Conservation (phyloP, 2,888 invertebrate species). For the Conops quadrifasciatus region DNA sequence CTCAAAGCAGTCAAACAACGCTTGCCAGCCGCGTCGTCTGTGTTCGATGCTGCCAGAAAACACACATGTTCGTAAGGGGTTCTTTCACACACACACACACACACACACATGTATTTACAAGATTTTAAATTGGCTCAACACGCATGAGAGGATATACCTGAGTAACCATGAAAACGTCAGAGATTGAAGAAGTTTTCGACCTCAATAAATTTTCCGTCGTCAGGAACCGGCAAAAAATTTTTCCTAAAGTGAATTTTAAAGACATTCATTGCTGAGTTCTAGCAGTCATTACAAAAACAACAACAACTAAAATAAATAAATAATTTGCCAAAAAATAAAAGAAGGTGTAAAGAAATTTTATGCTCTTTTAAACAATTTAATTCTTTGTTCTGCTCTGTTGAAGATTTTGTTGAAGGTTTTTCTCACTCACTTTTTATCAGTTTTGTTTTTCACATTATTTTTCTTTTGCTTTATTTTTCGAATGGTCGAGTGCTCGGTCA, state of each 20-base stretch:
- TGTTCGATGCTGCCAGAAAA: too few relatives aligned
- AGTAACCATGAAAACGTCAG: too few relatives aligned
- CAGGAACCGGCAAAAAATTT: neutral
- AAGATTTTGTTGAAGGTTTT: too few relatives aligned
- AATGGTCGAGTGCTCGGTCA: conserved; percentile 9
- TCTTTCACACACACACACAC: neutral
- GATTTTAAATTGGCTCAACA: conserved; percentile 29
- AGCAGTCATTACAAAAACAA: neutral
- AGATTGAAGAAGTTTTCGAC: neutral
- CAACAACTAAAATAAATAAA: conserved; percentile 3
- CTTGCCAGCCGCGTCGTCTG: conserved; percentile 14
- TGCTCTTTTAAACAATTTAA: conserved; percentile 24
- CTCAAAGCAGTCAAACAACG: too few relatives aligned
- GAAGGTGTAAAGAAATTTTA: conserved; percentile 31
- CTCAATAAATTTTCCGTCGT: conserved; percentile 1
- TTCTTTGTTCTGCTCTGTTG: too few relatives aligned
- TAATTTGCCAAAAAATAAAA: neutral
- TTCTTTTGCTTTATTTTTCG: conserved; percentile 3
- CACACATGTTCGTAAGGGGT: too few relatives aligned
- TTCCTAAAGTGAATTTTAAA: conserved; percentile 31
- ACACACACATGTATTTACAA: conserved; percentile 9
- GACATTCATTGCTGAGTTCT: conserved; percentile 12
- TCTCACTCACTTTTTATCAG: too few relatives aligned
- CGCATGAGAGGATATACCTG: conserved; percentile 14
- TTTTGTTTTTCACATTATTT: neutral